Conservation (phyloP, 2,888 invertebrate genomes). For the Mystacides longicornis region DNA sequence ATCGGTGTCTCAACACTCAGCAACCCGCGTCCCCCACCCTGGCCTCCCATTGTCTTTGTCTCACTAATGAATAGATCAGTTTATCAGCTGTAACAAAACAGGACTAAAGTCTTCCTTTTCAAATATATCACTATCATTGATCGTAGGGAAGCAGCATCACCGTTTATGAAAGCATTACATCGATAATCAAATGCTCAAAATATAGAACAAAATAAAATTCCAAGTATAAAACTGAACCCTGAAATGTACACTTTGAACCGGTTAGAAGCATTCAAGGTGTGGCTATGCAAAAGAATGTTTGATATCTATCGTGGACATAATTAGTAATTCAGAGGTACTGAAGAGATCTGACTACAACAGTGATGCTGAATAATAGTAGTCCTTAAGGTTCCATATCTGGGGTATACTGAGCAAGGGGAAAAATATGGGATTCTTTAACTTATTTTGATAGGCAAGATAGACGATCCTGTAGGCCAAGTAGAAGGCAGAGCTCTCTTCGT, state of each 20-base stretch:
- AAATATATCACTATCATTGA: too few relatives aligned
- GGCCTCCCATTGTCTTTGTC: background rate
- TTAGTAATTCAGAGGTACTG: too few relatives aligned
- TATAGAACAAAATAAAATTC: too few relatives aligned
- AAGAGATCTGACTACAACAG: too few relatives aligned
- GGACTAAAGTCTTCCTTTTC: background rate
- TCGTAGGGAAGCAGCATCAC: too few relatives aligned
- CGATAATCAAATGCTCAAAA: too few relatives aligned
- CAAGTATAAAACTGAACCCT: too few relatives aligned
- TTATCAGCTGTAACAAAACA: constrained; percentile 1
- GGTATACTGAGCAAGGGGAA: background rate
- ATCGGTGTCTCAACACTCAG: background rate
- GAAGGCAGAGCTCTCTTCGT: background rate
- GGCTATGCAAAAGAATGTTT: too few relatives aligned
- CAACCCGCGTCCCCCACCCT: background rate
- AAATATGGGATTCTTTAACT: background rate
- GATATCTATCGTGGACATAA: too few relatives aligned
- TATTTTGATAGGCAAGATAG: background rate
- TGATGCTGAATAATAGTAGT: background rate
- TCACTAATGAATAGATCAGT: constrained; percentile 1
- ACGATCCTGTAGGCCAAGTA: background rate
- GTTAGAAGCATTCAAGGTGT: too few relatives aligned
- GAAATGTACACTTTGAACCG: too few relatives aligned
- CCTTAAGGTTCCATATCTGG: background rate
- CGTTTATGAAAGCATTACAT: too few relatives aligned